These are phyloP conservation scores for Tamias sibiricus DNA, from an alignment of 2,113 vertebrate genomes.

Conservation along the genomic window DNA sequence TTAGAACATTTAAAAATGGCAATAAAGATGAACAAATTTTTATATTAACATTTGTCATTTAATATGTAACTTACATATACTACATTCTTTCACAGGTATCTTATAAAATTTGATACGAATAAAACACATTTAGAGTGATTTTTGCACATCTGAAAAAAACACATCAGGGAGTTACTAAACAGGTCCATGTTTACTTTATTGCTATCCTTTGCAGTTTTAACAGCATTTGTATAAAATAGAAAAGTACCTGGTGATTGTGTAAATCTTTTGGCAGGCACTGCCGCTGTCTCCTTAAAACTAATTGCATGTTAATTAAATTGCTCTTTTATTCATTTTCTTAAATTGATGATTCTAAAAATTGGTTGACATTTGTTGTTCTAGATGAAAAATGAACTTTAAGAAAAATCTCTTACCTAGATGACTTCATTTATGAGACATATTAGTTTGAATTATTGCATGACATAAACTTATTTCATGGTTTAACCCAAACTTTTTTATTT, in stretches of 20 bases:
- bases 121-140: conserved; percentile 13
- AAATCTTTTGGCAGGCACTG: conserved; percentile 48
- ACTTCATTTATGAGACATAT: conserved; percentile 49
- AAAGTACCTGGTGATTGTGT: not conserved
- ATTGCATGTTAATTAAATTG: conserved; percentile 43
- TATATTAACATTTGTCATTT: not conserved
- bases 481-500: conserved; percentile 62
- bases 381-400: conserved; percentile 29
- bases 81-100: not conserved
- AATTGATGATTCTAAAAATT: conserved; percentile 73
- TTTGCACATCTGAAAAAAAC: conserved; percentile 32
- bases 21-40: not conserved
- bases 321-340: conserved; percentile 51
- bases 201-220: conserved; percentile 27
- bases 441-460: conserved; percentile 21
- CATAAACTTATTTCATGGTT: conserved; percentile 48
- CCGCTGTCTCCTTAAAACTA: conserved; percentile 29
- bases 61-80: not conserved
- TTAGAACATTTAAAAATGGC: conserved; percentile 26
- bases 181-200: not conserved
- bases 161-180: not conserved
- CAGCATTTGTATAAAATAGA: conserved; percentile 14
- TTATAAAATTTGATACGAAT: conserved; percentile 30
- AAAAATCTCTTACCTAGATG: conserved; percentile 42
- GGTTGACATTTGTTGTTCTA: conserved; percentile 56